Conservation (phyloP, 1,140 invertebrate genomes). For the Paramacrobiotus metropolitanus region DNA sequence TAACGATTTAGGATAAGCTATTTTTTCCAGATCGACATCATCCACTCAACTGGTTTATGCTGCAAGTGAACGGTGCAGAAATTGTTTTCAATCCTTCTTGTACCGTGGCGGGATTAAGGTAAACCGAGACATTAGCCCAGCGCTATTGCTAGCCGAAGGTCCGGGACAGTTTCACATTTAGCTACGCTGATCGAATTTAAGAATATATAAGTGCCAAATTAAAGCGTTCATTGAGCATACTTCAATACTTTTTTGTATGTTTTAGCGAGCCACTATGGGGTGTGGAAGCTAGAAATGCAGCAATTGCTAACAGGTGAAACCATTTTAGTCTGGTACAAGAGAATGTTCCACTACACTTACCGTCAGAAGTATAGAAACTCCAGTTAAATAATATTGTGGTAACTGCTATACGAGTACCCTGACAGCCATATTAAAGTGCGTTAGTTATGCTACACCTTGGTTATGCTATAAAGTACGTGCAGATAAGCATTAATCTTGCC, state of each 20-base stretch:
- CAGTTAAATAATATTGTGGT: no score
- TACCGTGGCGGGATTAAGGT: conserved; percentile 48
- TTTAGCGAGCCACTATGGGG: conserved; percentile 79
- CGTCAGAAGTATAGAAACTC: no score
- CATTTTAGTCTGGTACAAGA: no score
- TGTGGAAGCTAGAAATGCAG: conserved; percentile 84
- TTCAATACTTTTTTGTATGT: not conserved
- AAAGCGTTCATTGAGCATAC: not conserved
- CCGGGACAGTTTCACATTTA: no score
- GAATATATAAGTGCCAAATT: no score
- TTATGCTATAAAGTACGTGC: no score
- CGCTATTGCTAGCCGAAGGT: not conserved
- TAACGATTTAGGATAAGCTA: no score
- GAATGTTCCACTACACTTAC: no score
- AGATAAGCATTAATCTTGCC: not conserved
- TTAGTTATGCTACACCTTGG: no score
- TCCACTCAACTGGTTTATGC: conserved; percentile 92
- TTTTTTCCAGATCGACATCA: conserved; percentile 89
- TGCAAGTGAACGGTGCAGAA: conserved; percentile 89
- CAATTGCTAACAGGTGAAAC: conserved; percentile 58
- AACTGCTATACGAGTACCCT: no score
- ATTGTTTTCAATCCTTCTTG: conserved; percentile 98
- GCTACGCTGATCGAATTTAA: no score
- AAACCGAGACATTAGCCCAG: conserved; percentile 6
- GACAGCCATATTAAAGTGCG: no score